Base-by-base conservation (phyloP, 2,113 vertebrate species). In the Pygoscelis antarcticus region DNA sequence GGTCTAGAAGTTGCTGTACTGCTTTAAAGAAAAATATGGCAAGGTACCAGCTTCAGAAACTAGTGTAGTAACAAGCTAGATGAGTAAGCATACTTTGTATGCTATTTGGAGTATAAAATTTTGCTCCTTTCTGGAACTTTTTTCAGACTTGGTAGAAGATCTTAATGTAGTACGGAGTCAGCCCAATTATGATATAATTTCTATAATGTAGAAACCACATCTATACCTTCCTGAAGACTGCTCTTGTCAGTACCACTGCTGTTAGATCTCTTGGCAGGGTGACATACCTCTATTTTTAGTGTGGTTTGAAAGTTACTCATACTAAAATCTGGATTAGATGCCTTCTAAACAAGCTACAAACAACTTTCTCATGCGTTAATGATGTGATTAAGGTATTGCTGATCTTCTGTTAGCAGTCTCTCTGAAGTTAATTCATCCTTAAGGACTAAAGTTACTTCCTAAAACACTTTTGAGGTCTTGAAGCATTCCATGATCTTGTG, bases 301-400 rank as follows among this genome's bases (percentile, higher is more conserved):
- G 16, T 42, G 6, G 3, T 42, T 70, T 79, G 23, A 20, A 72
- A 77, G 30, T 40, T 61, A 9, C 4, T 74, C 3, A 2, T 42
- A 10, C 9, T 20, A 30, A 77, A 86, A 36, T 72, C 11, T 40
- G 11, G 7, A 2, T 75, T 46, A 55, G 10, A 6, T 83, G 3
- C 6, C 9, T 60, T 82, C 5, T 42, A 26, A 82, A 42, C 15
- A 70, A 91, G 23, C 17, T 38, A 21, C 34, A 52, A 36, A 26
- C 36, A 74, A 32, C 6, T 47, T 44, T 4, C 1, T 54, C 7
- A 2, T 16, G 9, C 0, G 0, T 84, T 91, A 61, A 52, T 18
- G 10, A 66, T 55, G 42, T 30, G 21, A 7, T 51, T 52, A 10
- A 40, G 42, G 11, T 72, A 47, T 40, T 85, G 13, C 18, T 85